A percentile compares a stretch with the other conserved stretches of the same genome.
phyloP scores from a whole-genome alignment of 2,113 vertebrate genomes.

The Podarcis raffonei region DNA sequence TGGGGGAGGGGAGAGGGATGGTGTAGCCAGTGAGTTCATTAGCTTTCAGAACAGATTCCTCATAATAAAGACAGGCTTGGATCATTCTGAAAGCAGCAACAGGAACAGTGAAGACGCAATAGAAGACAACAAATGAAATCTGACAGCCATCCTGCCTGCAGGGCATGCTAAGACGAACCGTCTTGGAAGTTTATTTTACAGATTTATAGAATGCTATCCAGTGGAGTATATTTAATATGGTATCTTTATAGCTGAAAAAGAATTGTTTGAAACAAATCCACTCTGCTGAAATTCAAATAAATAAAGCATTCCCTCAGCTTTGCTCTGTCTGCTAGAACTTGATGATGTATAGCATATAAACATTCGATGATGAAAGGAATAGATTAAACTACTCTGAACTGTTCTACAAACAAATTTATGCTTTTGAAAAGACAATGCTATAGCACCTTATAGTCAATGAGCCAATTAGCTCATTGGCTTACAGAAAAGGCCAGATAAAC shows the following conservation, averaged over 20 bases:
- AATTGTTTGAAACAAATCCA: conserved; percentile 42
- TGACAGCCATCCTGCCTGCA: background rate
- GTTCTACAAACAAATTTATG: conserved; percentile 19
- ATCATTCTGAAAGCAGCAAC: background rate
- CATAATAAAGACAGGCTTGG: background rate
- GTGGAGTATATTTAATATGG: background rate
- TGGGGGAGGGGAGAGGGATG: too few species aligned
- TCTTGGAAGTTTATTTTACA: conserved; percentile 36
- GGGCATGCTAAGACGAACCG: conserved; percentile 18
- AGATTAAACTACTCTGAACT: conserved; percentile 27
- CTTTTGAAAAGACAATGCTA: background rate
- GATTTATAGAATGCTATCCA: conserved; percentile 32
- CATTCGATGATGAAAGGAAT: background rate
- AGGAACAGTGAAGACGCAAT: background rate
- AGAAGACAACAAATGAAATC: conserved; percentile 34
- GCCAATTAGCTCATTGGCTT: conserved; percentile 1
- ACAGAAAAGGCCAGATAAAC: background rate
- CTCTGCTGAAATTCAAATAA: conserved; percentile 22
- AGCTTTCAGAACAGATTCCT: background rate
- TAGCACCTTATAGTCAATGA: background rate
- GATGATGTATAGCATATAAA: conserved; percentile 28
- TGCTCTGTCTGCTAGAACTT: conserved; percentile 13
- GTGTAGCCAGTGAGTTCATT: background rate
- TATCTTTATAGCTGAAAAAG: conserved; percentile 18
- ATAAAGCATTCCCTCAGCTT: conserved; percentile 11